A percentile compares a stretch with the other conserved stretches of the same genome.
Evolutionary conservation across 2,113 vertebrate genomes (phyloP).

Genomic region (Eolophus roseicapilla): DNA sequence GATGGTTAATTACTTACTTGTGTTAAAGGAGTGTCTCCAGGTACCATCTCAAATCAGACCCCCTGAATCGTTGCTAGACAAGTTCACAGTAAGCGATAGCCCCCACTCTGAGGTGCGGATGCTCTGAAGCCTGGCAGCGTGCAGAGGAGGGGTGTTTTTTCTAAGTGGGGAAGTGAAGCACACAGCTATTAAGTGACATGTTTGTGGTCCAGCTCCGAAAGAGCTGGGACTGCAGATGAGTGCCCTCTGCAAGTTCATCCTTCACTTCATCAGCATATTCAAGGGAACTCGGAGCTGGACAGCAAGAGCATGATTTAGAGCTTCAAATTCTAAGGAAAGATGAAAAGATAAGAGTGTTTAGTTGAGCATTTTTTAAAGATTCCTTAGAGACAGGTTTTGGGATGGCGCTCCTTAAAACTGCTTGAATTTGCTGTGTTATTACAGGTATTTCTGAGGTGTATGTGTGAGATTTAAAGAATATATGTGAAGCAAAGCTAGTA

Average conservation of each 20-base stretch:
- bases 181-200: neutral
- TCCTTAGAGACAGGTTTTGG: neutral
- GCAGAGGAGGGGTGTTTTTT: neutral
- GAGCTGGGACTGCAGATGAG: neutral
- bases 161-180: neutral
- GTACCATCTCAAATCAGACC: neutral
- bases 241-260: neutral
- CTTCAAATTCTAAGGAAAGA: neutral
- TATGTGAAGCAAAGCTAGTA: neutral
- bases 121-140: neutral
- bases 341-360: neutral
- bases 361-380: neutral
- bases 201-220: neutral
- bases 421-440: neutral
- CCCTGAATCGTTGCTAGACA: neutral
- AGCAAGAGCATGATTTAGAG: neutral
- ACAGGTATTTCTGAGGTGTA: neutral
- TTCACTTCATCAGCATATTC: neutral
- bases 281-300: neutral
- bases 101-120: fast-evolving
- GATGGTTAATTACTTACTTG: neutral
- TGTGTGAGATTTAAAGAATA: neutral
- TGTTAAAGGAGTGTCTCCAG: neutral
- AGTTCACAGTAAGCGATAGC: fast-evolving
- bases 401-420: neutral